These are phyloP conservation scores for Sphinx pinastri DNA, from an alignment of 2,888 invertebrate genomes.

Conservation along the genomic window DNA sequence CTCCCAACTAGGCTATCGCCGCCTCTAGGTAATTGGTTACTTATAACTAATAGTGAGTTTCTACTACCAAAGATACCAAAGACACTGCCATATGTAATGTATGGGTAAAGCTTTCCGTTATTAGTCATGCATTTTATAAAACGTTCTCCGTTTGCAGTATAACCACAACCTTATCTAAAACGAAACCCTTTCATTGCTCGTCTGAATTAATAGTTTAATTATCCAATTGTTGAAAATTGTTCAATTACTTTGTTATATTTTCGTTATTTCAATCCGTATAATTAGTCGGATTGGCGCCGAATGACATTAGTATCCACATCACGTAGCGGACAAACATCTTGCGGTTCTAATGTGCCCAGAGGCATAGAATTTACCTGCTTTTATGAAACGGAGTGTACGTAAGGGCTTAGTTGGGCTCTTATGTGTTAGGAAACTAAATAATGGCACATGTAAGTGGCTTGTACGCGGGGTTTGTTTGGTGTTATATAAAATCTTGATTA, in stretches of 20 bases:
- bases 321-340: slow-evolving; percentile 30
- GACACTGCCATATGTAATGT: no score
- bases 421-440: slow-evolving; percentile 15
- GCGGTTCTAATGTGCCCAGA: slow-evolving; percentile 24
- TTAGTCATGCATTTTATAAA: not conserved
- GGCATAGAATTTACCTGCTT: slow-evolving; percentile 26
- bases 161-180: not conserved
- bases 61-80: no score
- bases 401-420: slow-evolving; percentile 22
- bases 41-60: no score
- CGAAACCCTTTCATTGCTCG: slow-evolving; percentile 29
- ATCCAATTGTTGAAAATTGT: slow-evolving; percentile 35
- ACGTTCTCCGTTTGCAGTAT: not conserved
- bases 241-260: slow-evolving; percentile 39
- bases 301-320: slow-evolving; percentile 25
- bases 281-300: slow-evolving; percentile 43
- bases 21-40: no score
- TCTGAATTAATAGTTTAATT: slow-evolving; percentile 43
- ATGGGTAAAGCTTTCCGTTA: no score
- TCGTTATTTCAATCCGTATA: slow-evolving; percentile 41
- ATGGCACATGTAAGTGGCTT: not conserved
- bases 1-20: no score
- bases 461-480: not conserved
- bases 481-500: no score
- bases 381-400: slow-evolving; percentile 16